phyloP scores from a whole-genome alignment of 2,797 vertebrate genomes.

The Dicrostonyx torquatus region DNA sequence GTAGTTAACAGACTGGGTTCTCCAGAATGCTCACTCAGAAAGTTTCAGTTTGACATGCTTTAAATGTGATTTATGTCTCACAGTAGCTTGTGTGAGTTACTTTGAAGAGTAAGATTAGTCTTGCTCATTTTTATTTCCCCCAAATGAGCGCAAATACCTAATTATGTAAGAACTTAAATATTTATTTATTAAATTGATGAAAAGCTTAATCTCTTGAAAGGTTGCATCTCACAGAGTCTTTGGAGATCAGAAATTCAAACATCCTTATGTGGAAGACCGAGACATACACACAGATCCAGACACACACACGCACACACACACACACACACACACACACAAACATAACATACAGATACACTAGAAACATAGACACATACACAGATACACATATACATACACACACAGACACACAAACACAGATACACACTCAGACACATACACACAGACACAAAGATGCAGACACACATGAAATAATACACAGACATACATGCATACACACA shows the following conservation, averaged over 20 bases:
- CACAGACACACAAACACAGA: not conserved
- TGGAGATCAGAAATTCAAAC: not conserved
- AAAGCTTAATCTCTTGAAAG: not conserved
- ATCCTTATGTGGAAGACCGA: not conserved
- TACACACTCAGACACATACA: not conserved
- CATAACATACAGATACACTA: not conserved
- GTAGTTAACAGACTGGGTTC: not conserved
- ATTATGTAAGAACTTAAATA: not conserved
- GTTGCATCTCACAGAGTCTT: not conserved
- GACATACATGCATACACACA: not conserved
- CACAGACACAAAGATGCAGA: not conserved
- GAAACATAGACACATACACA: not conserved
- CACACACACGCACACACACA: not conserved
- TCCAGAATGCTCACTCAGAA: not conserved
- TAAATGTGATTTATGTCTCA: not conserved
- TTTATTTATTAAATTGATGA: slow-evolving; percentile 28
- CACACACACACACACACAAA: not conserved
- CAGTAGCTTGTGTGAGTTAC: not conserved
- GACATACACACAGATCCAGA: not conserved
- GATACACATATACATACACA: not conserved
- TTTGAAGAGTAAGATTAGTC: not conserved
- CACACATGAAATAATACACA: not conserved
- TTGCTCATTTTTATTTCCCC: not conserved
- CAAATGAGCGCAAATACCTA: not conserved
- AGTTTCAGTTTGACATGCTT: not conserved